phyloP scores from a whole-genome alignment of 1,140 invertebrate species.

The Planococcus citri region DNA sequence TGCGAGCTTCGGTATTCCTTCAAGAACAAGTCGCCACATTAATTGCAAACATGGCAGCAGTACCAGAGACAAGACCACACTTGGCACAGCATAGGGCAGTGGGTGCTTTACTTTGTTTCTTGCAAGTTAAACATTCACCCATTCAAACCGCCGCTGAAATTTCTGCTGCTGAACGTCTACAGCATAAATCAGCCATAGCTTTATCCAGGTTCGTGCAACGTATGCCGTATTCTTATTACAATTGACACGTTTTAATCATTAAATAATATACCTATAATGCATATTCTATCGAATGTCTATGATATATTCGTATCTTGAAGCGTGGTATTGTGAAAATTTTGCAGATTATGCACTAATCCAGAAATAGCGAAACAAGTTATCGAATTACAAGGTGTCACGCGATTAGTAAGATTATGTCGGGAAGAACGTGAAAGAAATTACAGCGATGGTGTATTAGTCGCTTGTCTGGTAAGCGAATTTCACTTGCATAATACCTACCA shows the following conservation, averaged over 20 bases:
- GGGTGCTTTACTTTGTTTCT: slow-evolving; percentile 59
- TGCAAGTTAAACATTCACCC: slow-evolving; percentile 49
- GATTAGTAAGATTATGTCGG: slow-evolving; percentile 56
- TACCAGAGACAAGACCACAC: slow-evolving; percentile 45
- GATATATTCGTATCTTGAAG: too few relatives aligned
- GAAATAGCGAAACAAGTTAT: slow-evolving; percentile 60
- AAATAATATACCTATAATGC: too few relatives aligned
- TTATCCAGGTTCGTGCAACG: slow-evolving; percentile 58
- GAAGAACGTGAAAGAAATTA: slow-evolving; percentile 52
- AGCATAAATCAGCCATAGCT: slow-evolving; percentile 73
- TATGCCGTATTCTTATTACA: neutral
- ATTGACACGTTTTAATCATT: too few relatives aligned
- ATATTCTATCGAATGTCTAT: too few relatives aligned
- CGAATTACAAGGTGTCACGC: slow-evolving; percentile 57
- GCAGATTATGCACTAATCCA: slow-evolving; percentile 55
- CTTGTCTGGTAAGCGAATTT: slow-evolving; percentile 50
- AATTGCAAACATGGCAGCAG: slow-evolving; percentile 58
- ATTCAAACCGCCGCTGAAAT: slow-evolving; percentile 39
- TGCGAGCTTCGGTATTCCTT: slow-evolving; percentile 46
- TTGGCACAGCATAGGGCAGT: slow-evolving; percentile 48
- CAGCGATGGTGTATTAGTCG: slow-evolving; percentile 58
- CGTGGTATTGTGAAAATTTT: slow-evolving; percentile 12
- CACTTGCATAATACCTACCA: neutral
- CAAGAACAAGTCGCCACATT: slow-evolving; percentile 30
- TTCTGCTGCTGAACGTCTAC: slow-evolving; percentile 58